phyloP scores from a whole-genome alignment of 2,113 vertebrate species.

The Nyctereutes procyonoides region DNA sequence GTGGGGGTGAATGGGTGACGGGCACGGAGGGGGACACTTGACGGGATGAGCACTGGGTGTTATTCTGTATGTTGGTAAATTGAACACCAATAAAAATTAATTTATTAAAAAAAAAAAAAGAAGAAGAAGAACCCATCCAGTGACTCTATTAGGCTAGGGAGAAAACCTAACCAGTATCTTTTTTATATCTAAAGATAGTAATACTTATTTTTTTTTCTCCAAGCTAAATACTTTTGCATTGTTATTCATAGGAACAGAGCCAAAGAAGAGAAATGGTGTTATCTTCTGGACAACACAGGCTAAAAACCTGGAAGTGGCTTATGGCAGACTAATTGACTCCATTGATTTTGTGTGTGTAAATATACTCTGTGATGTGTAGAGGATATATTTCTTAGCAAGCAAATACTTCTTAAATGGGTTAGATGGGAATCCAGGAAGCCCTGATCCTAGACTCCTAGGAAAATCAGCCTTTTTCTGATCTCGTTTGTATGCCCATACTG shows the following conservation, averaged over 20 bases:
- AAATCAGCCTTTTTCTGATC: not conserved
- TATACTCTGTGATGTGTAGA: not conserved
- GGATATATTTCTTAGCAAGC: not conserved
- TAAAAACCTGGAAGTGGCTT: not conserved
- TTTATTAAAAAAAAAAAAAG: too few species aligned
- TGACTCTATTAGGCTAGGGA: not conserved
- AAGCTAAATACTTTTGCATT: not conserved
- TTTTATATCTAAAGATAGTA: conserved; percentile 17
- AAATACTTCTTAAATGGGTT: not conserved
- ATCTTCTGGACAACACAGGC: conserved; percentile 43
- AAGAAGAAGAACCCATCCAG: not conserved
- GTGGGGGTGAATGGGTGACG: too few species aligned
- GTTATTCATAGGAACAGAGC: conserved; percentile 29
- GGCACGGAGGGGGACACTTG: too few species aligned
- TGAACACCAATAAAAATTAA: too few species aligned
- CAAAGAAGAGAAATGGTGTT: not conserved
- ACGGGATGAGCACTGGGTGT: too few species aligned
- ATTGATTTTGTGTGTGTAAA: not conserved
- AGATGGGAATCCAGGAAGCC: not conserved
- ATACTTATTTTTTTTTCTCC: not conserved
- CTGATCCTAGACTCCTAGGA: not conserved
- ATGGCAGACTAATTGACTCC: not conserved
- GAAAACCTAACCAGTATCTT: not conserved
- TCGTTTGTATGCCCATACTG: not conserved
- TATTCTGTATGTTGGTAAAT: too few species aligned